Evolutionary conservation across 2,113 vertebrate species (phyloP), one percentile per base, ranked within the genome.

Genomic region (Tetrao urogallus): DNA sequence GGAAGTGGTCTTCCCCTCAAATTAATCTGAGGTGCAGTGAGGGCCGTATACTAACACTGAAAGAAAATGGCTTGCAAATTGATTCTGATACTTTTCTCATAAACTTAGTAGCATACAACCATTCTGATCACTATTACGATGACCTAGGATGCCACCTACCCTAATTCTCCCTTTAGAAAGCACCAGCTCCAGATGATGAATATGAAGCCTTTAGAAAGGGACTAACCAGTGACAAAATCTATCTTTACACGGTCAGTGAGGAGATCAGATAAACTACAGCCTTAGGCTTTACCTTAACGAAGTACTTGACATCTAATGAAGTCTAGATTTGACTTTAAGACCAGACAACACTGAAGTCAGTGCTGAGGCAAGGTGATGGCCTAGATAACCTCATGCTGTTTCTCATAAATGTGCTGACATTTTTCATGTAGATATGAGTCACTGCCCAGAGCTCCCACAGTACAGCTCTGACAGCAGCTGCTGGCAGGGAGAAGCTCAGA

Each of bases 361-460:
- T 9, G 10, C 17, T 10, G 45, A 47, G n/a, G 56, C 8, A 38
- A 10, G 2, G 2, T 25, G 18, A 38, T 22, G 32, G 38, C 21
- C 81, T 67, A 2, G 22, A 21, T 15, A 72, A 64, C 22, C 17
- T 65, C 42, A 28, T 25, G 81, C 6, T 6, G 48, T 13, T 6
- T 71, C 38, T 52, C 32, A 36, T 14, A 61, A 14, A 9, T 81
- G 3, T 71, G 28, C 4, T 69, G 50, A 14, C 2, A 3, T 7
- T 45, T 3, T 8, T 36, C 28, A 30, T 18, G 6, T 34, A 15
- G 21, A 71, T 6, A 11, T 22, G 27, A 86, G 52, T 67, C 66
- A 57, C 27, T n/a, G 14, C 10, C 2, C 7, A 48, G 14, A 77
- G 30, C 7, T 43, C 13, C 16, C 11, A 4, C 11, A 1, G 2